Evolutionary conservation across 2,888 invertebrate genomes (phyloP).

Genomic region (Machimus atricapillus): DNA sequence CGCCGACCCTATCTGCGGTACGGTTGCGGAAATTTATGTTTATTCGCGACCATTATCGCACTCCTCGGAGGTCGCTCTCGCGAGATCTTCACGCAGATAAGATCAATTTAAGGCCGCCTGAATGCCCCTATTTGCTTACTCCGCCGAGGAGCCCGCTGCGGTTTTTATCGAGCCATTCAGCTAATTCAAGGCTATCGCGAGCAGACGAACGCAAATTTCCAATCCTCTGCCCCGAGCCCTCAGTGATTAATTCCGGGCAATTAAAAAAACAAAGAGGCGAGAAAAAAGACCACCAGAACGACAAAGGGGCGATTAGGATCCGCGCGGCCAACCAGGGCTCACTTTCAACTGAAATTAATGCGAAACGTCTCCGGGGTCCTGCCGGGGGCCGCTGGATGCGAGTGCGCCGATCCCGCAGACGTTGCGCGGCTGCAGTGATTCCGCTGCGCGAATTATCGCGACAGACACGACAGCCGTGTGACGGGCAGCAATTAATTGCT

Average conservation of each 20-base stretch:
- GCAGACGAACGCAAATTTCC: background rate
- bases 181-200: background rate
- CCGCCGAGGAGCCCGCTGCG: background rate
- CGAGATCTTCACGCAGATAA: conserved; percentile 31
- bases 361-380: background rate
- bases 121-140: background rate
- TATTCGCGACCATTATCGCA: conserved; percentile 32
- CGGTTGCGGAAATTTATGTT: conserved; percentile 25
- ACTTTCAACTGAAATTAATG: conserved; percentile 11
- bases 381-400: background rate
- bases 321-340: background rate
- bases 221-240: conserved; percentile 1
- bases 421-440: background rate
- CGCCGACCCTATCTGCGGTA: background rate
- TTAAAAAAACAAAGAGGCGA: conserved; percentile 5
- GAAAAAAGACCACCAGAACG: background rate
- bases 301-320: background rate
- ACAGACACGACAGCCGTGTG: conserved; percentile 4
- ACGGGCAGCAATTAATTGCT: conserved; percentile 37
- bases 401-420: background rate
- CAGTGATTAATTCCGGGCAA: conserved; percentile 31
- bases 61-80: conserved; percentile 15
- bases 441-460: background rate
- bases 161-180: background rate
- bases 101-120: background rate